Percentiles rank a stretch among this genome's conserved stretches.
Evolutionary conservation across 2,113 vertebrate genomes (phyloP).

Genomic region (Ptilorrhoa leucosticta): DNA sequence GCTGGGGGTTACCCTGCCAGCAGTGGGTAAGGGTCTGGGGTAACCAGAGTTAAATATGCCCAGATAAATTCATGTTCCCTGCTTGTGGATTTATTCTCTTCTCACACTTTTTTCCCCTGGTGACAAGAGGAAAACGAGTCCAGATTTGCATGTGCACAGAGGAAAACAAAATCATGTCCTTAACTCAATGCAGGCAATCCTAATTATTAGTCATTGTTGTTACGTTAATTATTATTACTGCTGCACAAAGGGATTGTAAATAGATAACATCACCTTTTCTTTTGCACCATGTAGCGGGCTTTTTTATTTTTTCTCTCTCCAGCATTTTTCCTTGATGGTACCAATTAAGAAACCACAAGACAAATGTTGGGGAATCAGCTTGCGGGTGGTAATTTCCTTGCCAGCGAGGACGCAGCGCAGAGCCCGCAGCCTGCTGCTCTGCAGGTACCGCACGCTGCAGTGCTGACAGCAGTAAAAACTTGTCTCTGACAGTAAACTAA

Average conservation of each 20-base stretch:
- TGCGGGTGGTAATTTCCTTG: conserved; percentile 52
- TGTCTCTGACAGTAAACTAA: conserved; percentile 65
- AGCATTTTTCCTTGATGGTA: conserved; percentile 27
- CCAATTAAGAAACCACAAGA: conserved; percentile 54
- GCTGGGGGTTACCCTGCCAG: neutral
- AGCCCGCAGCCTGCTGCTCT: conserved; percentile 62
- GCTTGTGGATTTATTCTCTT: neutral
- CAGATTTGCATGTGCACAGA: neutral
- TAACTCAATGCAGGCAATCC: neutral
- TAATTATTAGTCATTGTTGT: neutral
- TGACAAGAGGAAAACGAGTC: neutral
- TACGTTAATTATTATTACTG: neutral
- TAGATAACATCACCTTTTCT: conserved; percentile 9
- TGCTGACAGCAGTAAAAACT: conserved; percentile 66
- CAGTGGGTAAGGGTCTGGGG: neutral
- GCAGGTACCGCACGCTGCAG: conserved; percentile 60
- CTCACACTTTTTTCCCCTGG: neutral
- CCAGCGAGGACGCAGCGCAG: conserved; percentile 12
- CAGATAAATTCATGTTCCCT: neutral
- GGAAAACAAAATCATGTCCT: neutral
- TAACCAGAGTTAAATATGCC: neutral
- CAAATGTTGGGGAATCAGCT: conserved; percentile 44
- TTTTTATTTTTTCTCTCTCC: neutral
- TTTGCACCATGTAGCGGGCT: neutral
- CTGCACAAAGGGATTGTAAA: conserved; percentile 25